Percentiles rank a stretch among this genome's conserved stretches.
Evolutionary conservation across 2,797 vertebrate genomes (phyloP).

Genomic region (Garrulus glandarius): DNA sequence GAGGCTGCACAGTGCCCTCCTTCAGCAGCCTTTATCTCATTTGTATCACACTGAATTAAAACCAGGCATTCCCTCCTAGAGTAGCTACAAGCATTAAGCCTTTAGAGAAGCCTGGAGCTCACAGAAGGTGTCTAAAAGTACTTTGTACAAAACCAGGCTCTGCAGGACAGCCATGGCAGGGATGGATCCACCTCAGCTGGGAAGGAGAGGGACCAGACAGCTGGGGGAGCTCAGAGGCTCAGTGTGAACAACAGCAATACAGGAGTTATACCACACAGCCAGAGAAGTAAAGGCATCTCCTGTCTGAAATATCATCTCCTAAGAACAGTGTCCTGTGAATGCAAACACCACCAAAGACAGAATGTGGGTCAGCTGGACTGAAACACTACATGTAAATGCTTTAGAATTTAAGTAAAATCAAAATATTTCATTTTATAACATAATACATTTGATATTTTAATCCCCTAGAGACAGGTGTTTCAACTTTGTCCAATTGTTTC

Average conservation of each 20-base stretch:
- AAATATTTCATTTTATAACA: not conserved
- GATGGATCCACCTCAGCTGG: not conserved
- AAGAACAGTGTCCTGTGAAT: not conserved
- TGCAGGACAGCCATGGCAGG: not conserved
- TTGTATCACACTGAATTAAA: not conserved
- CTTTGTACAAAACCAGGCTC: not conserved
- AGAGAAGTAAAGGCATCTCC: not conserved
- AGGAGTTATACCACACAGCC: rapidly evolving
- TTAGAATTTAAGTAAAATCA: not conserved
- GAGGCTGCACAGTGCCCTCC: not conserved
- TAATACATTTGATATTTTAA: not conserved
- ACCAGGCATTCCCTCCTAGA: not conserved
- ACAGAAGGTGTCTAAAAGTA: not conserved
- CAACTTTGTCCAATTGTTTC: not conserved
- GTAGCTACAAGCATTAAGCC: rapidly evolving
- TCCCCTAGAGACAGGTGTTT: not conserved
- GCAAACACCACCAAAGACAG: not conserved
- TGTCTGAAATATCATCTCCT: rapidly evolving
- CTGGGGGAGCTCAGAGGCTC: not conserved
- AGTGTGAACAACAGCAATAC: rapidly evolving
- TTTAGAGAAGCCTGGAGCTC: not conserved
- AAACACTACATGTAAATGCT: not conserved
- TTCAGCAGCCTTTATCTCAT: not conserved
- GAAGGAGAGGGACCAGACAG: not conserved
- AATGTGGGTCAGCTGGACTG: rapidly evolving